Evolutionary conservation across 2,113 vertebrate species (phyloP), one percentile per base, ranked within the genome.

Genomic region (Pomatostomus ruficeps): DNA sequence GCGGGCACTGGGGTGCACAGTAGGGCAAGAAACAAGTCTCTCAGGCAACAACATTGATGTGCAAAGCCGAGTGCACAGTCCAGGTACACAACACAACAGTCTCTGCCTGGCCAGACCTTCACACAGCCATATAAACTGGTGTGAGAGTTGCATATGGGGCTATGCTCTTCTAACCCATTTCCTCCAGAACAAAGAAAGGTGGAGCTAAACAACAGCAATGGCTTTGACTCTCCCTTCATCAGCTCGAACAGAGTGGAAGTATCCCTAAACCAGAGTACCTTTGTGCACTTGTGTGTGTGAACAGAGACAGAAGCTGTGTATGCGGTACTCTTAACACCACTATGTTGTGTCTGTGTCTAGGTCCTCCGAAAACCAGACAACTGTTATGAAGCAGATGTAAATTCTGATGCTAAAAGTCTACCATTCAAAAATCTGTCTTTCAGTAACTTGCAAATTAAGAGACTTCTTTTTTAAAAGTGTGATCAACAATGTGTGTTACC

Each of bases 221-320:
- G 16, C 15, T 70, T 57, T 70, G n/a, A 26, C 11, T 65, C 33
- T 28, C 21, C 16, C 29, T 84, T 62, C 61, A 26, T 42, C 49
- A 54, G 19, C 35, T 72, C 0, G 0, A 29, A 35, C 8, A 31
- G 73, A 42, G 8, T 33, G 31, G 11, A 24, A 55, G 4, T 18
- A 49, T 51, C 23, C 45, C 8, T 54, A 21, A 25, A 22, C 23
- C 29, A 73, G 59, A 42, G 7, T 52, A 28, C 10, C 20, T 43
- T 42, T 35, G 40, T 40, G 35, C 2, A 6, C 11, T 11, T 73
- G 1, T 20, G 7, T 33, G 28, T 28, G 15, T 24, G 38, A 77
- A 36, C 21, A 45, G 38, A 66, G 38, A 77, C 43, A 72, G 8
- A 35, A 74, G 14, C 5, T 40, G 24, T 7, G 13, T 9, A 12